Conservation (phyloP, 2,797 vertebrate genomes). For the Thripadectes ignobilis region DNA sequence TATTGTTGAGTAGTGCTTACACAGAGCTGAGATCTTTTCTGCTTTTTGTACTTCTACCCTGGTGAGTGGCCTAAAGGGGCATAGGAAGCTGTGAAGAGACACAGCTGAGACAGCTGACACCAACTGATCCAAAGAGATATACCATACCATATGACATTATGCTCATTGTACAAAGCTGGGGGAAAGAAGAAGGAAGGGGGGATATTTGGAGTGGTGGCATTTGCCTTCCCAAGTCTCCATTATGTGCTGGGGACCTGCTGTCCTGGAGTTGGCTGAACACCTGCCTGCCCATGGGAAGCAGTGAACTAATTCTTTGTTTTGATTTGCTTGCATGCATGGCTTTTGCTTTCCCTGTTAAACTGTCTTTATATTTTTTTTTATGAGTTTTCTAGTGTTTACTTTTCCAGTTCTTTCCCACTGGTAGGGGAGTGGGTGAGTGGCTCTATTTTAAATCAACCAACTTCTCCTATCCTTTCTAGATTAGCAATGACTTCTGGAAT, state of each 20-base stretch:
- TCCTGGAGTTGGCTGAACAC: background rate
- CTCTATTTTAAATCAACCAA: background rate
- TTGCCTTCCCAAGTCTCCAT: background rate
- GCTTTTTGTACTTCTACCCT: background rate
- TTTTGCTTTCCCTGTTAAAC: background rate
- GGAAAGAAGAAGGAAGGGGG: background rate
- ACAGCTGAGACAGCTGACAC: background rate
- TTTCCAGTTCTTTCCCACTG: background rate
- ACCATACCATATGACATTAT: background rate
- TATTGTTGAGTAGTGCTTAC: background rate
- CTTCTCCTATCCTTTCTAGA: background rate
- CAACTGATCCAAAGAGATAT: background rate
- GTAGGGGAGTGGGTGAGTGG: rapidly evolving
- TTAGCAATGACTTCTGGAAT: background rate
- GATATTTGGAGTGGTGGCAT: rapidly evolving
- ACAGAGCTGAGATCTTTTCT: background rate
- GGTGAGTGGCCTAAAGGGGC: too few relatives aligned
- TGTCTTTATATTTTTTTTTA: background rate
- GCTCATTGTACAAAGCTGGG: background rate
- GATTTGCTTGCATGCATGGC: background rate
- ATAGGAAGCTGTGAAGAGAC: background rate
- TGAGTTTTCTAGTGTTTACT: background rate
- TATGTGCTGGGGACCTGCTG: rapidly evolving
- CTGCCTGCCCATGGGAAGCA: background rate
- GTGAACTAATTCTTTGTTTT: background rate